Percentiles rank a stretch among this genome's conserved stretches.
These are phyloP conservation scores for Drosophila greeni DNA, from an alignment of 2,888 invertebrate genomes.

Conservation along the genomic window DNA sequence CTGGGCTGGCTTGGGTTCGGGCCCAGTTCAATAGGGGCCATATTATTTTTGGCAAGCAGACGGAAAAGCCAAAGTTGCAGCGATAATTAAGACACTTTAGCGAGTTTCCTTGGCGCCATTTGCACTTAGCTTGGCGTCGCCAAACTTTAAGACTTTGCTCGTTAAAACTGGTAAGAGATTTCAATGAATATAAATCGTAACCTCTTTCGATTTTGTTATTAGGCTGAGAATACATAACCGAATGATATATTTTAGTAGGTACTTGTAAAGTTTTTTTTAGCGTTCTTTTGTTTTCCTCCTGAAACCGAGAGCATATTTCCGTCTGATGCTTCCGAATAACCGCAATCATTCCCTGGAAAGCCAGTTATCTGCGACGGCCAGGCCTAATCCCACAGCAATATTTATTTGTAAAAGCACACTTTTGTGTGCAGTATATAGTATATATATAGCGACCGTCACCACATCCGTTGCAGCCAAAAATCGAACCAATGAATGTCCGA, in stretches of 20 bases:
- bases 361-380: constrained; percentile 21
- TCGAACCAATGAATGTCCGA: constrained; percentile 26
- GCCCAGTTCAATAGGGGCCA: constrained; percentile 17
- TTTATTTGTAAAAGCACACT: constrained; percentile 49
- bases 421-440: constrained; percentile 45
- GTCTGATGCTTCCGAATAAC: constrained; percentile 2
- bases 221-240: not conserved
- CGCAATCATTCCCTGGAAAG: constrained; percentile 11
- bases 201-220: not conserved
- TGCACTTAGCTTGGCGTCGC: constrained; percentile 28
- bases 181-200: constrained; percentile 1
- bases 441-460: constrained; percentile 33
- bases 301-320: constrained; percentile 11
- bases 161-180: constrained; percentile 6
- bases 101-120: constrained; percentile 45
- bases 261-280: not conserved
- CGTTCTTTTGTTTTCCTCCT: not conserved
- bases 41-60: constrained; percentile 26
- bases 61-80: constrained; percentile 13
- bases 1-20: not conserved
- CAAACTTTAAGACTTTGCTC: constrained; percentile 23
- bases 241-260: not conserved
- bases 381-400: constrained; percentile 43
- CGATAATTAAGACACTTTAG: constrained; percentile 51
- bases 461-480: constrained; percentile 54